Conservation (phyloP, 1,140 invertebrate genomes). For the Macrostomum lignano region DNA sequence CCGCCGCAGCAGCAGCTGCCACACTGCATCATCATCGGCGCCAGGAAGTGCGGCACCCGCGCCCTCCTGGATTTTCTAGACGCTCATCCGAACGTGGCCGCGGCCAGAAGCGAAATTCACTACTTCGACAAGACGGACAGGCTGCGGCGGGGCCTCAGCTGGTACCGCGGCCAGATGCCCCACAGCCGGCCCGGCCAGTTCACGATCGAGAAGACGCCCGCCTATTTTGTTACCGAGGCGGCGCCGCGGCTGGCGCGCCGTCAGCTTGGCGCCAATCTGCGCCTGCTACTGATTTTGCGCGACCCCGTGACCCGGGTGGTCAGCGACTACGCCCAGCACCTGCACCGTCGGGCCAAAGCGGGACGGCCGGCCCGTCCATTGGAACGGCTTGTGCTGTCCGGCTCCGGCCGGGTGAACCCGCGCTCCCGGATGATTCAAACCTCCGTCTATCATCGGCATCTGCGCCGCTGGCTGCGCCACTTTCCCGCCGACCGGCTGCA, state of each 20-base stretch:
- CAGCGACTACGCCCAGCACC: slow-evolving; percentile 57
- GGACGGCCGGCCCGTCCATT: slow-evolving; percentile 11
- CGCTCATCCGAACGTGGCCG: slow-evolving; percentile 22
- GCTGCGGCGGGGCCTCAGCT: slow-evolving; percentile 29
- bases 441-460: slow-evolving; percentile 22
- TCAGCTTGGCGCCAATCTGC: no score
- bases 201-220: slow-evolving; percentile 80
- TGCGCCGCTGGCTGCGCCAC: slow-evolving; percentile 16
- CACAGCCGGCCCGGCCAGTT: slow-evolving; percentile 48
- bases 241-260: slow-evolving; percentile 48
- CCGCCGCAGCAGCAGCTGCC: slow-evolving; percentile 15
- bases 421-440: slow-evolving; percentile 16
- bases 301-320: slow-evolving; percentile 66
- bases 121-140: no score
- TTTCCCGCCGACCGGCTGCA: slow-evolving; percentile 18
- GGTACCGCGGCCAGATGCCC: slow-evolving; percentile 42
- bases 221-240: slow-evolving; percentile 62
- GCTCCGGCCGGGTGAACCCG: slow-evolving; percentile 13
- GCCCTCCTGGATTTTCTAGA: slow-evolving; percentile 26
- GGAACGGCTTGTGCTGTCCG: slow-evolving; percentile 14
- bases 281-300: slow-evolving; percentile 53
- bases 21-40: slow-evolving; percentile 27
- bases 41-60: slow-evolving; percentile 27
- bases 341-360: slow-evolving; percentile 6
- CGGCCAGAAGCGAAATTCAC: slow-evolving; percentile 12